Percentiles rank a stretch among this genome's conserved stretches.
These are phyloP conservation scores for Scrobipalpa atriplicella DNA, from an alignment of 2,888 invertebrate species.

Conservation along the genomic window DNA sequence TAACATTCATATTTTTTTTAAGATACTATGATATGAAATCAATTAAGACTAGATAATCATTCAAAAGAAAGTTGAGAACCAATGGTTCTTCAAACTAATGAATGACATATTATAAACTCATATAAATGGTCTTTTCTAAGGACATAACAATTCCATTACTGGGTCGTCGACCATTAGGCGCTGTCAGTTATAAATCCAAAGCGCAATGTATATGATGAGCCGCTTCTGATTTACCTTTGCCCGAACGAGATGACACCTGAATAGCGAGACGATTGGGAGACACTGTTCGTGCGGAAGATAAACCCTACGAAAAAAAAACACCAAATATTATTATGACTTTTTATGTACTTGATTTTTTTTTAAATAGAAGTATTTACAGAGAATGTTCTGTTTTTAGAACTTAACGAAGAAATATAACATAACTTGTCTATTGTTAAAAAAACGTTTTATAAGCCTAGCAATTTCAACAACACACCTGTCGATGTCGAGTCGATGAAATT, in stretches of 20 bases:
- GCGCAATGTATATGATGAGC: conserved; percentile 54
- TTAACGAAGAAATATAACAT: too few species aligned
- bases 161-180: neutral
- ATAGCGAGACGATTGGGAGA: conserved; percentile 52
- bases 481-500: too few species aligned
- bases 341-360: neutral
- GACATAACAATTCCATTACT: neutral
- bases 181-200: conserved; percentile 17
- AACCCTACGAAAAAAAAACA: conserved; percentile 20
- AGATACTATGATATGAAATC: too few species aligned
- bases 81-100: too few species aligned
- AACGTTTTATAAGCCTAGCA: too few species aligned
- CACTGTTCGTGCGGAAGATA: conserved; percentile 38
- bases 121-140: neutral
- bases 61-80: too few species aligned
- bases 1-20: too few species aligned
- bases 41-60: too few species aligned
- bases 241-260: conserved; percentile 52
- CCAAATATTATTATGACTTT: neutral
- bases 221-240: conserved; percentile 59
- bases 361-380: too few species aligned
- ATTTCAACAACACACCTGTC: too few species aligned
- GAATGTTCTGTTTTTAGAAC: too few species aligned
- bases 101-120: neutral
- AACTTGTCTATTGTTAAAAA: too few species aligned